Evolutionary conservation across 2,888 invertebrate genomes (phyloP).

Genomic region (Pristionchus entomophagus): DNA sequence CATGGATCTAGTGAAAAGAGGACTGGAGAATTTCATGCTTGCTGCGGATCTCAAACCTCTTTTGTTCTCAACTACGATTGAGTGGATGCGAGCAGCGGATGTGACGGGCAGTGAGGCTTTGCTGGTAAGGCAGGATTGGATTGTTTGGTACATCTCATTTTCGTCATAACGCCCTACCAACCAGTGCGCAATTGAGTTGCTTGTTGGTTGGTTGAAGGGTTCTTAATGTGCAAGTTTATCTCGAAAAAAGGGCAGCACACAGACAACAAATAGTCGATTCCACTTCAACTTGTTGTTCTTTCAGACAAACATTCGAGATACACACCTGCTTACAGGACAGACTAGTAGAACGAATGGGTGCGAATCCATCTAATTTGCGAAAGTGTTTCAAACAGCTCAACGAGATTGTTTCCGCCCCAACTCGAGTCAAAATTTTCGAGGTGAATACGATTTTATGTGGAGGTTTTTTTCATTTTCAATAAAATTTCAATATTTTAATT

Average conservation of each 20-base stretch:
- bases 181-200: too few relatives aligned
- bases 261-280: too few relatives aligned
- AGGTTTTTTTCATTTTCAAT: too few relatives aligned
- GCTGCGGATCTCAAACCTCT: not conserved
- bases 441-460: not conserved
- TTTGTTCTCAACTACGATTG: not conserved
- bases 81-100: not conserved
- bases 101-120: not conserved
- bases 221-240: not conserved
- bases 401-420: not conserved
- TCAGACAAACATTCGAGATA: too few relatives aligned
- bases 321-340: not conserved
- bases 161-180: too few relatives aligned
- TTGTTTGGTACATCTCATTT: too few relatives aligned
- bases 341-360: not conserved
- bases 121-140: too few relatives aligned
- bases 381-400: not conserved
- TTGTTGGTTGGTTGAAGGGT: too few relatives aligned
- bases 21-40: not conserved
- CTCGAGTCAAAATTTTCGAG: not conserved
- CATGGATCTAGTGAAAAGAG: not conserved
- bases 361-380: not conserved
- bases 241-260: not conserved
- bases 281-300: too few relatives aligned
- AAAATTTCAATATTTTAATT: too few relatives aligned